phyloP scores from a whole-genome alignment of 2,113 vertebrate species.

The Notarius quadriscutis region DNA sequence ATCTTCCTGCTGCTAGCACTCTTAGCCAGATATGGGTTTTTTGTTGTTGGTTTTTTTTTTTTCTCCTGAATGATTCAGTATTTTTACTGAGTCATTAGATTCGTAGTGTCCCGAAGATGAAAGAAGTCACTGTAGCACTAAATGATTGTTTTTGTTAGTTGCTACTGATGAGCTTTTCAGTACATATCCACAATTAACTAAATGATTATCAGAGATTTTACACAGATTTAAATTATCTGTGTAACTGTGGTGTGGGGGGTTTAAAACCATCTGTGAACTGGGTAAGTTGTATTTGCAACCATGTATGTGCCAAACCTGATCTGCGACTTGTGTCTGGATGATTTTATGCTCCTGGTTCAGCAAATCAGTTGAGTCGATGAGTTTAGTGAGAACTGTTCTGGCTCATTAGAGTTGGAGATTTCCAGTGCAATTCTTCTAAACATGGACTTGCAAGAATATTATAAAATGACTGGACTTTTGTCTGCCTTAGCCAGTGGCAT shows the following conservation, averaged over 20 bases:
- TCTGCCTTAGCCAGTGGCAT: background rate
- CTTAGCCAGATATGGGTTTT: constrained; percentile 11
- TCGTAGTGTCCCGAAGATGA: background rate
- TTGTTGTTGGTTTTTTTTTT: background rate
- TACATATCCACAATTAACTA: background rate
- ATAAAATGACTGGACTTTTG: background rate
- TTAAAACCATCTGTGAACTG: background rate
- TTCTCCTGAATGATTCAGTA: background rate
- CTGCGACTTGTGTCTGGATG: background rate
- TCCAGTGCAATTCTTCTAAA: background rate
- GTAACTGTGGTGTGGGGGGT: background rate
- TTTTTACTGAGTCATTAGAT: background rate
- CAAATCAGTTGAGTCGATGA: background rate
- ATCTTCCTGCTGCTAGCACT: background rate
- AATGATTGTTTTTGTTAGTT: background rate
- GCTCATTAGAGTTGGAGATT: background rate
- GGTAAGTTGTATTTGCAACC: background rate
- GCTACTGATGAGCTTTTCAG: background rate
- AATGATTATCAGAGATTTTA: background rate
- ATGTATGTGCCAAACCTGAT: background rate
- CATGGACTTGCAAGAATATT: background rate
- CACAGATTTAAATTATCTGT: background rate
- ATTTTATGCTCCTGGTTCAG: background rate
- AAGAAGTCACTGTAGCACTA: background rate
- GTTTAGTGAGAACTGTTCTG: background rate